These are phyloP conservation scores for Drosophila stalkeri DNA, from an alignment of 2,888 invertebrate species.

Conservation along the genomic window DNA sequence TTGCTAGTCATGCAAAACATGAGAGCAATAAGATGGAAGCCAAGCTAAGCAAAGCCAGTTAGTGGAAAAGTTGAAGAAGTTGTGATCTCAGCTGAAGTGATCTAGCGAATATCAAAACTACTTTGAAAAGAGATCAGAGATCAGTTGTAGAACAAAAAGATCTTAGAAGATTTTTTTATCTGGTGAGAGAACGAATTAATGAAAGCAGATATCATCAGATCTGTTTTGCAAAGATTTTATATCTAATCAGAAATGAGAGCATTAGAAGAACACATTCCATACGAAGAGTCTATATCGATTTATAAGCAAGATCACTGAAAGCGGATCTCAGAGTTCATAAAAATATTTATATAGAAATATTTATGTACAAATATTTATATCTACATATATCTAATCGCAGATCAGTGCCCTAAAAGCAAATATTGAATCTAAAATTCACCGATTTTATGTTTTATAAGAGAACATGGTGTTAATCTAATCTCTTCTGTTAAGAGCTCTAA, in stretches of 20 bases:
- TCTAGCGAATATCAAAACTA: background rate
- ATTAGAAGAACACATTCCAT: background rate
- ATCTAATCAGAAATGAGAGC: background rate
- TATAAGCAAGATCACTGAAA: no score
- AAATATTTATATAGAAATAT: no score
- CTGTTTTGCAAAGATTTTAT: background rate
- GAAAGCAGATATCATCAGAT: background rate
- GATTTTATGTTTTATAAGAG: background rate
- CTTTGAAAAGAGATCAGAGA: background rate
- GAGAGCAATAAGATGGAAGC: background rate
- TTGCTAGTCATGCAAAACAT: constrained; percentile 7
- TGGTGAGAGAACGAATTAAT: background rate
- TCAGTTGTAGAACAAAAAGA: background rate
- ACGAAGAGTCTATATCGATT: background rate
- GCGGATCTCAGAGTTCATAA: no score
- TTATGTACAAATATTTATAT: no score
- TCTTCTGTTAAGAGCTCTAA: no score
- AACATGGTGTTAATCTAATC: background rate
- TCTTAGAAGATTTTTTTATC: background rate
- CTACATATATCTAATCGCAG: background rate
- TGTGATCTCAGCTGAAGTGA: background rate
- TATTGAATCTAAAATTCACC: no score
- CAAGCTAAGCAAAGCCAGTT: constrained; percentile 25
- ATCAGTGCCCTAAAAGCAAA: background rate
- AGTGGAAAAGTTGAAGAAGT: constrained; percentile 33